phyloP scores from a whole-genome alignment of 2,797 vertebrate genomes.

The Cryptoprocta ferox region DNA sequence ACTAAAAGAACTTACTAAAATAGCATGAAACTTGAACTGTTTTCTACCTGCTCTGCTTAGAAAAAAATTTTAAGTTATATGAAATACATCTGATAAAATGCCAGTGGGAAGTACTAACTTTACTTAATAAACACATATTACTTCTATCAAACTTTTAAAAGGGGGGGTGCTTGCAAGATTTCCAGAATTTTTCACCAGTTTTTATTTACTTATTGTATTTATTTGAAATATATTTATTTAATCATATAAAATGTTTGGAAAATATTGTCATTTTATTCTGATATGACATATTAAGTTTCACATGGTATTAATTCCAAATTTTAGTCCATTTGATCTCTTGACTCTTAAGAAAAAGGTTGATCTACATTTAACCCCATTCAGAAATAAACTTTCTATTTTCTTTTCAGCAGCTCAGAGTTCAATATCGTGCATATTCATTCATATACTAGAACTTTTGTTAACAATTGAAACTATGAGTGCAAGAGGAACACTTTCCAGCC shows the following conservation, averaged over 20 bases:
- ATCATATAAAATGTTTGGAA: slow-evolving; percentile 39
- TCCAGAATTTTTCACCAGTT: slow-evolving; percentile 43
- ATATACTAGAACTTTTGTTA: background rate
- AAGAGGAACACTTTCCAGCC: background rate
- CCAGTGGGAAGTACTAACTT: background rate
- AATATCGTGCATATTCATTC: background rate
- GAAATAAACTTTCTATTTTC: background rate
- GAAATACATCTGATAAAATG: slow-evolving; percentile 16
- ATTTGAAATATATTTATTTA: background rate
- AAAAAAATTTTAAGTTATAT: background rate
- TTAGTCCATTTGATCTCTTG: background rate
- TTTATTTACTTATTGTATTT: background rate
- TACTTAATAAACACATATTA: background rate
- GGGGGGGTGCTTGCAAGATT: background rate
- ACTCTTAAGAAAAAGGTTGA: background rate
- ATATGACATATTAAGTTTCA: background rate
- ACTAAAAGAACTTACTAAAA: background rate
- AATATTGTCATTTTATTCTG: background rate
- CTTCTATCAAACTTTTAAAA: background rate
- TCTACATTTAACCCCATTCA: background rate
- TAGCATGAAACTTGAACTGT: background rate
- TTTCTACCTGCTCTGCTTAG: background rate
- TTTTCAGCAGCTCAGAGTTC: background rate
- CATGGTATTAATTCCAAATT: background rate
- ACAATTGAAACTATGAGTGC: background rate